Evolutionary conservation across 2,888 invertebrate species (phyloP).

Genomic region (Steinernema scapterisci): DNA sequence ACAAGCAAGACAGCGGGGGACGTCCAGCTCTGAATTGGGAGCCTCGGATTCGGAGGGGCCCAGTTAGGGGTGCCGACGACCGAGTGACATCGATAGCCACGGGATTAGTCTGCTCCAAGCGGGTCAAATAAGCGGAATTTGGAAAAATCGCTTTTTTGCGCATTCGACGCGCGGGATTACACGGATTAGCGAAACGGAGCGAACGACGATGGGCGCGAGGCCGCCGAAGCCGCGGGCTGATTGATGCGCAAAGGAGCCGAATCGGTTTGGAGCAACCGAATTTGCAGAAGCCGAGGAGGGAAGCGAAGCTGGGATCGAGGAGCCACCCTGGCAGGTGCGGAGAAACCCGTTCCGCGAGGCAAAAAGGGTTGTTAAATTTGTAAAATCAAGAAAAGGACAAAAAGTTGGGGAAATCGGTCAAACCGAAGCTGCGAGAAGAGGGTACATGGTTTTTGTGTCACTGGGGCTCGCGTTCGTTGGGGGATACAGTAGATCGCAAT

Average conservation of each 20-base stretch:
- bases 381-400: no score
- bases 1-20: not conserved
- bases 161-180: conserved; percentile 17
- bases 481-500: no score
- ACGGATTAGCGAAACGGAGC: conserved; percentile 30
- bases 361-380: no score
- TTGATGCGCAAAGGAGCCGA: not conserved
- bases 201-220: not conserved
- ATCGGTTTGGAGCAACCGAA: not conserved
- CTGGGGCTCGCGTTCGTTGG: no score
- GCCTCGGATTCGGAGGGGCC: not conserved
- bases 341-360: no score
- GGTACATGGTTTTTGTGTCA: no score
- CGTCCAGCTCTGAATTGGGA: not conserved
- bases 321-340: no score
- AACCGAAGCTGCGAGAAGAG: no score
- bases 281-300: not conserved
- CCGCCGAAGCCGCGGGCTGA: conserved; percentile 9
- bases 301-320: not conserved
- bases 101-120: conserved; percentile 19
- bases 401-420: no score
- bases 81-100: conserved; percentile 27
- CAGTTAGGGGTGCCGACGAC: not conserved
- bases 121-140: conserved; percentile 27
- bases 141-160: conserved; percentile 18